These are phyloP conservation scores for Clunio marinus DNA, from an alignment of 2,888 invertebrate species.

Conservation along the genomic window DNA sequence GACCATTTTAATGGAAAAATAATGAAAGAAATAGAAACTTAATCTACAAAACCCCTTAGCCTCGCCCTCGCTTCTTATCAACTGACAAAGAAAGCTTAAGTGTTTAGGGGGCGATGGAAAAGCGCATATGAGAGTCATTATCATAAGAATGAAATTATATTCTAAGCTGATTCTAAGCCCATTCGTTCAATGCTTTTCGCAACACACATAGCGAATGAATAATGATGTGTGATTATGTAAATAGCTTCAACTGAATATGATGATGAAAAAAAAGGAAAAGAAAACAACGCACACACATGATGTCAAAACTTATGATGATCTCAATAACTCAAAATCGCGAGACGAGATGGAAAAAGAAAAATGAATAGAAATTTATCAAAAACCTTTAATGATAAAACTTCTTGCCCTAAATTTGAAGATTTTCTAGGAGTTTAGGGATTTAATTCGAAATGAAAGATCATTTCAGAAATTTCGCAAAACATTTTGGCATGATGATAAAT, in stretches of 20 bases:
- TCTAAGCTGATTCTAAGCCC: slow-evolving; percentile 28
- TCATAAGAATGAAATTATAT: slow-evolving; percentile 36
- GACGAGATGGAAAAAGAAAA: background rate
- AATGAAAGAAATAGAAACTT: background rate
- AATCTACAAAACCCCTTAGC: background rate
- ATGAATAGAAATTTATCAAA: background rate
- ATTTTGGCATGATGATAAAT: too few relatives aligned
- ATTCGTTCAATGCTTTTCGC: slow-evolving; percentile 23
- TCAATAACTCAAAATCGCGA: background rate
- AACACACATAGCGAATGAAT: slow-evolving; percentile 16
- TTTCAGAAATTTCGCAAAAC: too few relatives aligned
- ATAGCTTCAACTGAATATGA: slow-evolving; percentile 19
- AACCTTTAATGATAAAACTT: background rate
- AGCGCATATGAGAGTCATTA: slow-evolving; percentile 20
- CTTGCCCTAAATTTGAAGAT: too few relatives aligned
- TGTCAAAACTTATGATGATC: background rate
- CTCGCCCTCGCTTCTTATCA: background rate
- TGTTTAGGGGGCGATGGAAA: too few relatives aligned
- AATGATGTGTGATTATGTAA: slow-evolving; percentile 36
- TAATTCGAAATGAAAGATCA: too few relatives aligned
- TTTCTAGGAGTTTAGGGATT: too few relatives aligned
- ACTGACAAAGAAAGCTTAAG: background rate
- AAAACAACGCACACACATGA: background rate
- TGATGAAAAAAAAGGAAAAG: background rate
- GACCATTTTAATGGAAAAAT: background rate